These are phyloP conservation scores for Trinorchestia longiramus DNA, from an alignment of 1,140 invertebrate genomes.

Conservation along the genomic window DNA sequence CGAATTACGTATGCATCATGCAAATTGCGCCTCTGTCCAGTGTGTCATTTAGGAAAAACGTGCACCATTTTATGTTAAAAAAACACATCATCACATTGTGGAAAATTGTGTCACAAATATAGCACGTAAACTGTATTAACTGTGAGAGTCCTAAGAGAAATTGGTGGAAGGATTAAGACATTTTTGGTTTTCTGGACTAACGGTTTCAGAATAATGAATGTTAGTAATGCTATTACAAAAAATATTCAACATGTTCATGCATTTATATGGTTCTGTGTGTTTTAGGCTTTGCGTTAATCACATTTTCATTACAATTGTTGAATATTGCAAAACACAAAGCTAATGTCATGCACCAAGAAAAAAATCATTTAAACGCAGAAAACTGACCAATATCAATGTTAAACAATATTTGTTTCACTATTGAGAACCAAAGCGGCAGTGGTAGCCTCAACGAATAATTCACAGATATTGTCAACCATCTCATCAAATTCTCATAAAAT, in stretches of 20 bases:
- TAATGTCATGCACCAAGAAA: too few relatives aligned
- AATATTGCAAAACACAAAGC: too few relatives aligned
- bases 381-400: background rate
- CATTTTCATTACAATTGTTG: too few relatives aligned
- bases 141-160: background rate
- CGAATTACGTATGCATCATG: conserved; percentile 47
- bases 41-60: background rate
- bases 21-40: background rate
- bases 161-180: background rate
- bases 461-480: background rate
- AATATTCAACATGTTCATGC: too few relatives aligned
- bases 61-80: background rate
- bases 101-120: background rate
- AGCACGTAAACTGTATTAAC: background rate
- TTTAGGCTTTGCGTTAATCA: too few relatives aligned
- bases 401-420: background rate
- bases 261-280: too few relatives aligned
- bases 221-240: background rate
- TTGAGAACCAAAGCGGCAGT: background rate
- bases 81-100: background rate
- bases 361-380: too few relatives aligned
- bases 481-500: background rate
- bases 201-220: background rate
- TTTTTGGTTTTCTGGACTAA: background rate
- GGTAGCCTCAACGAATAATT: background rate